These are phyloP conservation scores for Gambusia holbrooki DNA, from an alignment of 2,113 vertebrate genomes.

Conservation along the genomic window DNA sequence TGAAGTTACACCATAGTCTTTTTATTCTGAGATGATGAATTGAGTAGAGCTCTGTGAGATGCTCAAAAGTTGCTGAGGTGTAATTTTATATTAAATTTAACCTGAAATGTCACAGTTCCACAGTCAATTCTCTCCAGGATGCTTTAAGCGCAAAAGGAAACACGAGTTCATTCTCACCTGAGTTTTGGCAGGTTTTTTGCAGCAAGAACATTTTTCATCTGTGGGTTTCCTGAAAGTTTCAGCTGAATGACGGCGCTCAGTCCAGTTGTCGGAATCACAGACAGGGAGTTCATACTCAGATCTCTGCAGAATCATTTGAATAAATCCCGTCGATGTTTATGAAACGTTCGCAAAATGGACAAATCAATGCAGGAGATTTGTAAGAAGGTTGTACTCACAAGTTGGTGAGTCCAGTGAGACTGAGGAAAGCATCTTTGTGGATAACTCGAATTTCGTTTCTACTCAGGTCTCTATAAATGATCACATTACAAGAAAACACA, in stretches of 20 bases:
- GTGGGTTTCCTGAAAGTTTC: slow-evolving; percentile 90
- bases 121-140: background rate
- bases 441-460: slow-evolving; percentile 89
- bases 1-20: background rate
- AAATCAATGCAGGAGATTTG: background rate
- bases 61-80: background rate
- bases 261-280: slow-evolving; percentile 85
- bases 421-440: slow-evolving; percentile 88
- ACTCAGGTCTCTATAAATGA: slow-evolving; percentile 89
- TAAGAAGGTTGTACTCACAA: slow-evolving; percentile 86
- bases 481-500: slow-evolving; percentile 23
- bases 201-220: slow-evolving; percentile 86
- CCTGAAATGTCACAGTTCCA: background rate
- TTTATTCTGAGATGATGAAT: background rate
- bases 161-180: slow-evolving; percentile 76
- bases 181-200: slow-evolving; percentile 90
- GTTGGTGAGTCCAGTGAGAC: slow-evolving; percentile 86
- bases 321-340: background rate
- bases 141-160: background rate
- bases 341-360: background rate
- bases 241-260: slow-evolving; percentile 88
- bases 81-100: background rate
- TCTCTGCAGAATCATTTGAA: slow-evolving; percentile 77
- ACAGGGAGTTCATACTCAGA: slow-evolving; percentile 90
- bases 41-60: background rate